A percentile compares a stretch with the other conserved stretches of the same genome.
Conservation (phyloP, 2,113 vertebrate species). For the Tichodroma muraria region DNA sequence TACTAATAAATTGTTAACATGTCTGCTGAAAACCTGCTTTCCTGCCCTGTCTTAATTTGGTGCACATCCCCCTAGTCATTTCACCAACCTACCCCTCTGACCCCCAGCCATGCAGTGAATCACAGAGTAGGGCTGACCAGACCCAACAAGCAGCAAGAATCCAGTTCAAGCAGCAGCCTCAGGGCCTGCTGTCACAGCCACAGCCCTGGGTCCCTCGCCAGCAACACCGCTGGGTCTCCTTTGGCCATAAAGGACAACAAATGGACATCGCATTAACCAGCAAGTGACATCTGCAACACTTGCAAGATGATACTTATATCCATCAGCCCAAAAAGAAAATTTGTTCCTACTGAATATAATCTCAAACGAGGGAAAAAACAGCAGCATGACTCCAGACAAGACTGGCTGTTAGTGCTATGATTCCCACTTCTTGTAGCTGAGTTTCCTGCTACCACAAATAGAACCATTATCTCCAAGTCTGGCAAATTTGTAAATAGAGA, state of each 20-base stretch:
- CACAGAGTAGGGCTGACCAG: neutral
- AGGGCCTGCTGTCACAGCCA: neutral
- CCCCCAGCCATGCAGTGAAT: neutral
- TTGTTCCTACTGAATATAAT: neutral
- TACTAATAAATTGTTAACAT: neutral
- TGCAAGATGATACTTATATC: neutral
- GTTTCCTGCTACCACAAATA: neutral
- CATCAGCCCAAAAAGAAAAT: neutral
- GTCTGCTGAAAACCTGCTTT: neutral
- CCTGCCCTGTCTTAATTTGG: neutral
- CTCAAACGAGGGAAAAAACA: neutral
- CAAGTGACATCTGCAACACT: neutral
- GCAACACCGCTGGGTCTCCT: fast-evolving
- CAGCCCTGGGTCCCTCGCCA: fast-evolving
- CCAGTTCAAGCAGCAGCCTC: neutral
- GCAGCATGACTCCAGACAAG: neutral
- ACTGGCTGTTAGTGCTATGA: neutral
- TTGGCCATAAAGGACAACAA: fast-evolving
- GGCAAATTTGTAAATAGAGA: neutral
- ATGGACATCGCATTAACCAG: neutral
- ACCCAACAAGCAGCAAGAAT: neutral
- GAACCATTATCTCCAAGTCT: neutral
- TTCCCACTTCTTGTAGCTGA: neutral
- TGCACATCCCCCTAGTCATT: neutral
- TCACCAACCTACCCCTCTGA: neutral